Evolutionary conservation across 2,888 invertebrate species (phyloP), one percentile per base, ranked within the genome.

Genomic region (Podotricha telesiphe): DNA sequence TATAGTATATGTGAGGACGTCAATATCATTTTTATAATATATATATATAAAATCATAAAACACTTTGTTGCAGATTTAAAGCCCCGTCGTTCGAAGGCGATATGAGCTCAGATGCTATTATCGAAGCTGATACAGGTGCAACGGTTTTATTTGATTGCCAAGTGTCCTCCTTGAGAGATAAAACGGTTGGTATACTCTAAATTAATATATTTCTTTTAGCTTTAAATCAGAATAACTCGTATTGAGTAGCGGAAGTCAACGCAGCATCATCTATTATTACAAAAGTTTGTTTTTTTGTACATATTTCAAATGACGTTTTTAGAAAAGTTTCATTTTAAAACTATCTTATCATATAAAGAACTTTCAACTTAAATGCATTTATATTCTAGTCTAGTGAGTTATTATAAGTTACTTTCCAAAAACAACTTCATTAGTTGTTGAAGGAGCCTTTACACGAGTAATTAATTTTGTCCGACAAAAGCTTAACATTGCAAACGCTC

Each of bases 91-190:
- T 93, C 68, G 93, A 93, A 77, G 89, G 86, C 13, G 84, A 84
- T 34, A 75, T 87, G 42, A 80, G 81, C 1, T 80, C 87, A 7
- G 87, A 89, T 28, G 86, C 86, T 0, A 72, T 84, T 4, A 75
- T 89, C n/a, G 86, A 91, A 13, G 89, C 91, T 0, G 91, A 94
- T 68, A 93, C 94, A 8, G 94, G 94, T 20, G 87, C 93, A 0
- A 93, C 90, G 0, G 93, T 94, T 37, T 79, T 87, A 69, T 89
- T 94, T 50, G 93, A 94, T 75, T 94, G 94, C 75, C 86, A 84
- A 75, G 93, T 94, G 1, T 84, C 89, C 7, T 89, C 93, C 15
- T 76, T 94, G 20, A 86, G 93, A 75, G 94, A 94, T 78, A 94
- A 94, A 82, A 89, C 89, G 83, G 69, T 71, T 62, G 47, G 73